A percentile compares a stretch with the other conserved stretches of the same genome.
phyloP scores from a whole-genome alignment of 2,113 vertebrate species.

The Columbina picui region DNA sequence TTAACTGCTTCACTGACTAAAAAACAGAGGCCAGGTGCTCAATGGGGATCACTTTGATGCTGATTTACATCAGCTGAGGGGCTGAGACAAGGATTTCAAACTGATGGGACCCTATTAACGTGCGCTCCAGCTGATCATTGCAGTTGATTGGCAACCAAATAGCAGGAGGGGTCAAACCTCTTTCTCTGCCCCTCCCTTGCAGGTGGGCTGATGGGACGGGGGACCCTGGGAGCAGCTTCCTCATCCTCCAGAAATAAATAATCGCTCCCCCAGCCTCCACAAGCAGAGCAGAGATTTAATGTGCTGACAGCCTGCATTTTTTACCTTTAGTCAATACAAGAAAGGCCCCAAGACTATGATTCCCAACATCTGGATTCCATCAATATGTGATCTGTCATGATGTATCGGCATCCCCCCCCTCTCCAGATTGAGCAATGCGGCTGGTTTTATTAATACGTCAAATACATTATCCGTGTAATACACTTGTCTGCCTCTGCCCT shows the following conservation, averaged over 20 bases:
- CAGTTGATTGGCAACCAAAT: not conserved
- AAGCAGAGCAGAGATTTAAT: conserved; percentile 70
- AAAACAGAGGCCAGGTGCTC: not conserved
- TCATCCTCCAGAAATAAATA: conserved; percentile 60
- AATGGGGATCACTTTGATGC: not conserved
- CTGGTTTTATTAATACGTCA: conserved; percentile 90
- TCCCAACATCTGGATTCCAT: conserved; percentile 88
- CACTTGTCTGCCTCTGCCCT: conserved; percentile 84
- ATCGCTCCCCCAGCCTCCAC: not conserved
- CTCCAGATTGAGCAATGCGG: conserved; percentile 78
- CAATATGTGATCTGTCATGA: conserved; percentile 88
- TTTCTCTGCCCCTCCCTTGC: not conserved
- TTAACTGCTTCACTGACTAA: not conserved
- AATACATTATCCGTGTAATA: conserved; percentile 90
- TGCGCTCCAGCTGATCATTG: not conserved
- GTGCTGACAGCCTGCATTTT: conserved; percentile 83
- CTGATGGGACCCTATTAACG: not conserved
- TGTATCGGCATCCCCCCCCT: conserved; percentile 83
- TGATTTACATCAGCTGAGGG: not conserved
- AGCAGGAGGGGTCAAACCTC: not conserved
- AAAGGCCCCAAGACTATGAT: conserved; percentile 84
- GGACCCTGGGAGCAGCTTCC: not conserved
- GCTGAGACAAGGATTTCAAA: not conserved
- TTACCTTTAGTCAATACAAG: conserved; percentile 84
- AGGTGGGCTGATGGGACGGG: not conserved